Base-by-base conservation (phyloP, 2,797 vertebrate species). In the Falco biarmicus region DNA sequence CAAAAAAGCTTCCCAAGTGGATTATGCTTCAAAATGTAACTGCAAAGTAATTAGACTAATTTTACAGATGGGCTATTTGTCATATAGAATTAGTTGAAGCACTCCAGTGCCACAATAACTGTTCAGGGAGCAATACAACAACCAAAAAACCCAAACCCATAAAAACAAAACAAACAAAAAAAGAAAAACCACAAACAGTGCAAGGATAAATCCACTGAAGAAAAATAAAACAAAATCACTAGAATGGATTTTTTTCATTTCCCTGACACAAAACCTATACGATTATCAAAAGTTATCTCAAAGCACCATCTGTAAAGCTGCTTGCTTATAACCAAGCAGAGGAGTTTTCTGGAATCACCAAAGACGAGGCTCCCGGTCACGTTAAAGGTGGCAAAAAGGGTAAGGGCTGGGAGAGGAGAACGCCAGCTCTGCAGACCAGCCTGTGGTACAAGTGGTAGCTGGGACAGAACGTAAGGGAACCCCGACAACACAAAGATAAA, bases 291-390 rank as follows among this genome's bases (percentile, higher is more conserved):
- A 50, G 54, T 11, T 11, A 15, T 21, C 34, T 50, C 21, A 2
- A 47, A 68, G 60, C 48, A n/a, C 7, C n/a, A 15, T 9, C 48
- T 43, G 37, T 37, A 32, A 37, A 66, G 65, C 65, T 37, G 66
- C 47, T 39, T 32, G 4, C 41, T 21, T 37, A 7, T 11, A 10
- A 17, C 9, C 50, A 8, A 25, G 77, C 34, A 11, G n/a, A 45
- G 19, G 20, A 6, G 13, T 21, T 25, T n/a, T 20, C 75, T 3
- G 15, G 51, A 39, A n/a, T 5, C 50, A 6, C 22, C 3, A 0
- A 29, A 28, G 81, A 59, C 0, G 18, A 39, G 19, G 76, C n/a
- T 91, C 61, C 77, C 0, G 0, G 39, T 7, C 1, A 1, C 1
- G n/a, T 2, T 37, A 22, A 11, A 39, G 54, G 2, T 5, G 5